Base-by-base conservation (phyloP, 2,888 invertebrate genomes). In the Synergus japonicus region DNA sequence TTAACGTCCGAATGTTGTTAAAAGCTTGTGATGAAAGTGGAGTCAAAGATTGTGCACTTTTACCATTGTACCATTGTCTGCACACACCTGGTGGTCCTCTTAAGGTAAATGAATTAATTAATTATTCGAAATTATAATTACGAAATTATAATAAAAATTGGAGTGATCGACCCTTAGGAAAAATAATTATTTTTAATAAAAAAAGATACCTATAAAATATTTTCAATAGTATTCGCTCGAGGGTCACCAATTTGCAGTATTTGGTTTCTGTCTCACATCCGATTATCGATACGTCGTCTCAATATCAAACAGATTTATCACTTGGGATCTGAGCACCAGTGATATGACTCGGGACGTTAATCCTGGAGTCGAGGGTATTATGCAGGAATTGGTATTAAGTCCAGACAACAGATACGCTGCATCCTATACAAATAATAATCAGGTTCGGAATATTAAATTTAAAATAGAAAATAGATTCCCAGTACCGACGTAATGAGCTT, bases 11-110 rank as follows among this genome's bases (percentile, higher is more conserved):
- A 86, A 96, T 96, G 92, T 93, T 99, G 77, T 93, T 99, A 65
- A 94, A 96, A 79, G 98, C 98, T 87, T 99, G 99, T 90, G 98
- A 99, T 91, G 94, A 94, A 29, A 96, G 97, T 88, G 99, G 99
- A 0, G 96, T 97, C 49, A 95, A 95, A 73, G 96, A 98, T 89
- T 98, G 98, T 87, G 97, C 98, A 0, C 92, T 99, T 76, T 94
- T 98, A 85, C 99, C 99, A 0, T 95, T 97, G 0, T 98, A 98
- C 92, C 99, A 99, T 91, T 99, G 98, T 88, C 93, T 99, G 83
- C 99, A 99, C 90, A 99, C 99, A 1, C 99, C 99, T n/a, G 99
- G 99, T 66, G 99, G 99, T 1, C 99, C 99, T 0, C 93, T 99
- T 7, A 99, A 99, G 94, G 97, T 97, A 4, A 37, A 37, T 37